phyloP scores from a whole-genome alignment of 2,888 invertebrate genomes.

The Synergus umbraculus region DNA sequence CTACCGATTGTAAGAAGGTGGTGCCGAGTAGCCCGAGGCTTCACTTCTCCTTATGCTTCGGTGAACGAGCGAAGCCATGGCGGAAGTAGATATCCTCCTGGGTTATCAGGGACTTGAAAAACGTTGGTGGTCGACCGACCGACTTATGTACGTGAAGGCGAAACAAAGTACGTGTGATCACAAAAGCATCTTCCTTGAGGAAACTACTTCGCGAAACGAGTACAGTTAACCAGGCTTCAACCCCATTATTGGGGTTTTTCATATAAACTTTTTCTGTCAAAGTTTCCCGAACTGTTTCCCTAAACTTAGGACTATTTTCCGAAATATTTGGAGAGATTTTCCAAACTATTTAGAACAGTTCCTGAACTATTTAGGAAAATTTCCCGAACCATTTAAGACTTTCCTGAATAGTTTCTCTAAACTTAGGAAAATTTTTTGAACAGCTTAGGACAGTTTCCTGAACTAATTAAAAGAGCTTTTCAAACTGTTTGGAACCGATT shows the following conservation, averaged over 20 bases:
- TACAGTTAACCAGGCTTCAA: neutral
- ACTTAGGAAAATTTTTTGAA: too few relatives aligned
- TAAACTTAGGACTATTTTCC: too few relatives aligned
- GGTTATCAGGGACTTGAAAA: constrained; percentile 37
- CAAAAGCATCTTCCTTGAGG: neutral
- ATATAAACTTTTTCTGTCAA: too few relatives aligned
- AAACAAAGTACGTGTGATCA: constrained; percentile 26
- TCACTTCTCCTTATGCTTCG: constrained; percentile 51
- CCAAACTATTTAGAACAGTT: too few relatives aligned
- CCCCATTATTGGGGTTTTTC: neutral
- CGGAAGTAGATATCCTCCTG: constrained; percentile 50
- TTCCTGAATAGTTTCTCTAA: too few relatives aligned
- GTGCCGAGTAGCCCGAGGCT: constrained; percentile 56
- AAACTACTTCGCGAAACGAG: neutral
- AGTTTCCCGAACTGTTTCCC: too few relatives aligned
- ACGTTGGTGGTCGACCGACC: constrained; percentile 37
- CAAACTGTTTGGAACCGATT: too few relatives aligned
- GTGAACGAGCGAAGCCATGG: constrained; percentile 44
- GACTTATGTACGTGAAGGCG: constrained; percentile 4
- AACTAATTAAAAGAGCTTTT: too few relatives aligned
- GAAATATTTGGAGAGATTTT: too few relatives aligned
- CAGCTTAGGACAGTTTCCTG: too few relatives aligned
- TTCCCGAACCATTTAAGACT: too few relatives aligned
- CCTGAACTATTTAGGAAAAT: too few relatives aligned
- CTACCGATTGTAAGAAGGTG: constrained; percentile 56